phyloP scores from a whole-genome alignment of 2,888 invertebrate species.

The Coelopa pilipes region DNA sequence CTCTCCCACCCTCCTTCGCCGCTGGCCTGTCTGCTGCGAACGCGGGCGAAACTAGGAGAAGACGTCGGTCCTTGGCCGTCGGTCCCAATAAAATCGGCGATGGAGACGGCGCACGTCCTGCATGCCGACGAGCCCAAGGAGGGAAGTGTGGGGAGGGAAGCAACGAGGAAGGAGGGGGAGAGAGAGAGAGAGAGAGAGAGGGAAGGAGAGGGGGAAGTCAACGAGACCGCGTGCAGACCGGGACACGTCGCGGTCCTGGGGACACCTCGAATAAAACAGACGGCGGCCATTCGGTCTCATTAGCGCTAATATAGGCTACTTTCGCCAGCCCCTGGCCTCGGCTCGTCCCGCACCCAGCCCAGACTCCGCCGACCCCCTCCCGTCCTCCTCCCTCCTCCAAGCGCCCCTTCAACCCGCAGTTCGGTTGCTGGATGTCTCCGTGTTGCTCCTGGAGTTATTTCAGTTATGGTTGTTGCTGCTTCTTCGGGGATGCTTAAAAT shows the following conservation, averaged over 20 bases:
- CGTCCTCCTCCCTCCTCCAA: too few relatives aligned
- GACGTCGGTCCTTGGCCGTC: slow-evolving; percentile 32
- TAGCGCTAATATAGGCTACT: slow-evolving; percentile 48
- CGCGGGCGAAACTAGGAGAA: not conserved
- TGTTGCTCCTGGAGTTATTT: too few relatives aligned
- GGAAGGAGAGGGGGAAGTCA: too few relatives aligned
- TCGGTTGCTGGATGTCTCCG: too few relatives aligned
- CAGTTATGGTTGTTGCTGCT: not conserved
- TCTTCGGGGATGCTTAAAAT: slow-evolving; percentile 5
- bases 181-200: not conserved
- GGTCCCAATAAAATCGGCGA: slow-evolving; percentile 44
- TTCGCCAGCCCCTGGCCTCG: slow-evolving; percentile 24
- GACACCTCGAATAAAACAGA: slow-evolving; percentile 47
- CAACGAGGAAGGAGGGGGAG: not conserved
- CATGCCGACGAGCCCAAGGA: slow-evolving; percentile 43
- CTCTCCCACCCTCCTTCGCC: too few relatives aligned
- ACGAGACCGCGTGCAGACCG: not conserved
- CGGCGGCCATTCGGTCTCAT: slow-evolving; percentile 50
- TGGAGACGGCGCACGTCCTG: slow-evolving; percentile 40
- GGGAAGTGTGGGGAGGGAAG: not conserved
- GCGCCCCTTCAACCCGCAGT: too few relatives aligned
- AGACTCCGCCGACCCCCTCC: not conserved
- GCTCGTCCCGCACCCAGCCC: not conserved
- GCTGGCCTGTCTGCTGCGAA: not conserved
- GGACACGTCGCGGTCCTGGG: slow-evolving; percentile 29